phyloP scores from a whole-genome alignment of 37 sponge, comb jelly and placozoan species.

The Beroe forskalii region DNA sequence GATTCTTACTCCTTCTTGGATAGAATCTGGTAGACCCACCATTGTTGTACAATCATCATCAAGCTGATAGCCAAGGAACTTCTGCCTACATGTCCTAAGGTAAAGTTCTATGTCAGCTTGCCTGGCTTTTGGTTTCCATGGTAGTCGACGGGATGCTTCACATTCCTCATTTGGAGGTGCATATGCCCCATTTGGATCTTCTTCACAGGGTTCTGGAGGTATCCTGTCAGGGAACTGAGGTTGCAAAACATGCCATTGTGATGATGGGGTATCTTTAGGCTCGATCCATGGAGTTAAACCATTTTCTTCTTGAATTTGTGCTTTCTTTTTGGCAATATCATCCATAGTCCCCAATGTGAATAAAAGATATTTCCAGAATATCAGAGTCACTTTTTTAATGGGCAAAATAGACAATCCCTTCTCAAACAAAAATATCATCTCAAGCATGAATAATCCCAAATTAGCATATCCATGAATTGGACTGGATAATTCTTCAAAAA shows the following conservation, averaged over 20 bases:
- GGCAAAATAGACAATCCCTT: conserved; percentile 54
- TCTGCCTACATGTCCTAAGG: conserved; percentile 48
- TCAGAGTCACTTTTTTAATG: conserved; percentile 36
- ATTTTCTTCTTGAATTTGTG: neutral
- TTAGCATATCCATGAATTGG: conserved; percentile 54
- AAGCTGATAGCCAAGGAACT: conserved; percentile 6
- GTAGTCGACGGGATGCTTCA: neutral
- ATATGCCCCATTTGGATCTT: neutral
- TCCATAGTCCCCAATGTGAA: conserved; percentile 22
- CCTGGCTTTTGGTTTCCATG: conserved; percentile 63
- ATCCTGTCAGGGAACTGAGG: conserved; percentile 19
- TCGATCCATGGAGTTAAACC: conserved; percentile 17
- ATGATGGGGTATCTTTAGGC: conserved; percentile 15
- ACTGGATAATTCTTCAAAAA: conserved; percentile 1
- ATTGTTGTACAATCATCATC: conserved; percentile 19
- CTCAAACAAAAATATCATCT: conserved; percentile 21
- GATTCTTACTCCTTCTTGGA: conserved; percentile 38
- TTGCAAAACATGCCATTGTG: conserved; percentile 29
- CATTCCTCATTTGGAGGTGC: neutral
- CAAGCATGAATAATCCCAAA: conserved; percentile 32
- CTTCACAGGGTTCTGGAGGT: neutral
- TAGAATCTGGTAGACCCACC: conserved; percentile 51
- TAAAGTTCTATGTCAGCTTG: conserved; percentile 62
- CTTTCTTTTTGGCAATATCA: neutral
- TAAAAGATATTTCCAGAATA: conserved; percentile 44